Conservation (phyloP, 2,797 vertebrate species). For the Molossus molossus region DNA sequence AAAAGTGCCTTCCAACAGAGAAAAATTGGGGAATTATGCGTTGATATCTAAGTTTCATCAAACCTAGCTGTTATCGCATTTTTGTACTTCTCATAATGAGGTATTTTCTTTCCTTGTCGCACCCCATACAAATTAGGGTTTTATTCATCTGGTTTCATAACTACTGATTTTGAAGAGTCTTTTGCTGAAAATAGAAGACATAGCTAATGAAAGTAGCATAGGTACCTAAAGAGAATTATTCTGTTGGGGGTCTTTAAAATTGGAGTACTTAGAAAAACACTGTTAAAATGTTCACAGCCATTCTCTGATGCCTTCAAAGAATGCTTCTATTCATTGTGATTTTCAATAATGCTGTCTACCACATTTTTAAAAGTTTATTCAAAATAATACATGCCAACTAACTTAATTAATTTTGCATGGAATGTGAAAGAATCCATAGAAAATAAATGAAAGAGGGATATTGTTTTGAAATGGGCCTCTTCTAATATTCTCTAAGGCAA, state of each 20-base stretch:
- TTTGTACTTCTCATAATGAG: neutral
- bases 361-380: constrained; percentile 74
- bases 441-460: constrained; percentile 74
- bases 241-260: constrained; percentile 60
- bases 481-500: constrained; percentile 68
- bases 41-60: neutral
- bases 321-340: constrained; percentile 72
- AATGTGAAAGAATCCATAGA: constrained; percentile 73
- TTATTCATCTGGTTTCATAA: constrained; percentile 38
- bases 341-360: constrained; percentile 70
- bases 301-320: constrained; percentile 67
- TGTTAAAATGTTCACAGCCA: constrained; percentile 63
- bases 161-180: constrained; percentile 48
- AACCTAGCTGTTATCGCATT: neutral
- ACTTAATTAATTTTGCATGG: constrained; percentile 78
- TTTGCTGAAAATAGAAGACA: constrained; percentile 46
- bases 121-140: neutral
- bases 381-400: constrained; percentile 69
- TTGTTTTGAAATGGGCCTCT: constrained; percentile 76
- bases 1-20: constrained; percentile 52
- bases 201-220: constrained; percentile 60
- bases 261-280: constrained; percentile 61
- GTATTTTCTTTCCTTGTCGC: neutral
- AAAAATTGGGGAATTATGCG: neutral
- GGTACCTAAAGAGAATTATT: constrained; percentile 58